Evolutionary conservation across 2,888 invertebrate genomes (phyloP), one percentile per base, ranked within the genome.

Genomic region (Oscheius onirici): DNA sequence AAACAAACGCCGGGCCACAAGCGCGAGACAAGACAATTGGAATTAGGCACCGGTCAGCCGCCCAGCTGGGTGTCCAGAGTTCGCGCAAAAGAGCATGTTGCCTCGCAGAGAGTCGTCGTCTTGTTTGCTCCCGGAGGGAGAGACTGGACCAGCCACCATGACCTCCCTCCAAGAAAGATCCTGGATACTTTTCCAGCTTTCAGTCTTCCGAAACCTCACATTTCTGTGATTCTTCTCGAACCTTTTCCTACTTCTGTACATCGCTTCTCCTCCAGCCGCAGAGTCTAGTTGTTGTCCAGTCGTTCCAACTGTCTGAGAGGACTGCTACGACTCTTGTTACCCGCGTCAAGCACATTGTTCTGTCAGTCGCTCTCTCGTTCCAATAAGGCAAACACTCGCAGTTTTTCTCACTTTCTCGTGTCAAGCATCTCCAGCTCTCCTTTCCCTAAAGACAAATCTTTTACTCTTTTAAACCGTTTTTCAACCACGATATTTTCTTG

Each of bases 1-100:
- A 58, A 58, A 43, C 58, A 58, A 55, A 55, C 55, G 55, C 28
- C 26, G 55, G 26, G 28, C 11, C 28, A 28, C 22, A 55, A 55
- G 55, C 26, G 28, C 55, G 13, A 41, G 58, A 63, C 63, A 63
- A 63, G 63, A 63, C 63, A 63, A 63, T 63, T 63, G 63, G 49
- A 63, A 63, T 63, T 63, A 63, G 49, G 63, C 43, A 22, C 20
- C 34, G 34, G 34, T 34, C 34, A 57, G 55, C 17, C 28, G n/a
- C 52, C 43, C 43, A 13, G 10, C 43, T 3, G n/a, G 20, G 41
- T 22, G 58, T 41, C 43, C 58, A 55, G 55, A 34, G 55, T 24
- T 55, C 44, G 44, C 22, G n/a, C 41, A 44, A 24, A 15, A 60
- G 60, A 60, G 43, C 55, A 60, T 22, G 22, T 40, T 60, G 13